Conservation (phyloP, 2,797 vertebrate genomes). For the Diplodus sargus region DNA sequence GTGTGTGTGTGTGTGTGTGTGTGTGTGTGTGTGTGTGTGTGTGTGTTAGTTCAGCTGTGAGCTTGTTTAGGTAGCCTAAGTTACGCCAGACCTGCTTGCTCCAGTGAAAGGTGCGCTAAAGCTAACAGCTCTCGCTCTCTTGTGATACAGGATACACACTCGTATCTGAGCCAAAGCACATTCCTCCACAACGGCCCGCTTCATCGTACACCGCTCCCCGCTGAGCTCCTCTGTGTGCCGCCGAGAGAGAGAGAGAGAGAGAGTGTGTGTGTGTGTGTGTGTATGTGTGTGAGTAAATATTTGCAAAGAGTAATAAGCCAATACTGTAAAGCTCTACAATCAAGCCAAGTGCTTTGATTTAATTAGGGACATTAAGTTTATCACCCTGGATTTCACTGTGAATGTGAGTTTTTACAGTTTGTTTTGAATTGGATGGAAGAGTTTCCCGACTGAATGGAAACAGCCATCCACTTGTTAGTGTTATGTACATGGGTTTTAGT, state of each 20-base stretch:
- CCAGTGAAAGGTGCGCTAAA: conserved; percentile 67
- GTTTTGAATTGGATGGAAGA: conserved; percentile 12
- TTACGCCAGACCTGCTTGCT: conserved; percentile 54
- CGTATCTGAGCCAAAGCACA: conserved; percentile 65
- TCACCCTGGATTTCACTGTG: conserved; percentile 23
- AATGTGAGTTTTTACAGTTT: conserved; percentile 21
- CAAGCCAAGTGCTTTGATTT: conserved; percentile 32
- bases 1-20: background rate
- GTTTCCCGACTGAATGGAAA: conserved; percentile 25
- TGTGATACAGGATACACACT: conserved; percentile 59
- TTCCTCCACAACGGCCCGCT: conserved; percentile 71
- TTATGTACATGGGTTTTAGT: conserved; percentile 30
- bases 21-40: conserved; percentile 21
- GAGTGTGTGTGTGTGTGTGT: conserved; percentile 33
- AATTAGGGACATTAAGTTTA: conserved; percentile 36
- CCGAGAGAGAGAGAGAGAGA: conserved; percentile 1
- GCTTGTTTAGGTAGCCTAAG: conserved; percentile 72
- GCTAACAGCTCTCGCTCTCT: conserved; percentile 56
- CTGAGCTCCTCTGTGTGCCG: conserved; percentile 31
- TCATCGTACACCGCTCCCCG: conserved; percentile 54
- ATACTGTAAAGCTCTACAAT: conserved; percentile 47
- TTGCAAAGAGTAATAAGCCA: conserved; percentile 56
- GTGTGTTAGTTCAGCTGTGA: conserved; percentile 75
- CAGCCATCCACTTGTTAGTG: conserved; percentile 19
- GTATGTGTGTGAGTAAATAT: conserved; percentile 63